phyloP scores from a whole-genome alignment of 23 tunicate genomes.

The Halocynthia roretzi region DNA sequence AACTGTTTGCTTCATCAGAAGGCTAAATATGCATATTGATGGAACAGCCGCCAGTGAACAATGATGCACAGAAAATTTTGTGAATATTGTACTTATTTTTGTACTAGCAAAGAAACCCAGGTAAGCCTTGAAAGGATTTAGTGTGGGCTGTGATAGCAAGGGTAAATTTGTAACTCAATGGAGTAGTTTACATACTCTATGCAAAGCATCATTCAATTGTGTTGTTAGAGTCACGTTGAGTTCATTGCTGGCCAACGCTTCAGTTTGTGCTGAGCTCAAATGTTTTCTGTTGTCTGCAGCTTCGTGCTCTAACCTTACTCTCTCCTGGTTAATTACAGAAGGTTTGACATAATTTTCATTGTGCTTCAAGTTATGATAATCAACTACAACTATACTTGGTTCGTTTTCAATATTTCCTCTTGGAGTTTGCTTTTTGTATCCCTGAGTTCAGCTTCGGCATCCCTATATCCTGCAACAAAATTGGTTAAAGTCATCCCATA shows the following conservation, averaged over 20 bases:
- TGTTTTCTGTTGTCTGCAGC: constrained; percentile 27
- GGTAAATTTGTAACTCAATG: too few relatives aligned
- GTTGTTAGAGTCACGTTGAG: constrained; percentile 44
- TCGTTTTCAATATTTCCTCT: constrained; percentile 43
- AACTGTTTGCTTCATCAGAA: too few relatives aligned
- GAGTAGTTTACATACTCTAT: background rate
- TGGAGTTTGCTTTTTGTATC: constrained; percentile 40
- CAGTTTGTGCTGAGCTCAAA: constrained; percentile 38
- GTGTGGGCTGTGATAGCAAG: too few relatives aligned
- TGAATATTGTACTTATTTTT: too few relatives aligned
- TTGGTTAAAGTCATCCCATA: background rate
- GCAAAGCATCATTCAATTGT: constrained; percentile 45
- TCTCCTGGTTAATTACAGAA: constrained; percentile 11
- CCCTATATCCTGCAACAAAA: constrained; percentile 34
- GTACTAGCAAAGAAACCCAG: too few relatives aligned
- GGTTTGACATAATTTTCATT: background rate
- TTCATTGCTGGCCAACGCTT: constrained; percentile 44
- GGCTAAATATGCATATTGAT: too few relatives aligned
- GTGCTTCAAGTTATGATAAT: background rate
- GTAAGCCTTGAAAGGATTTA: too few relatives aligned
- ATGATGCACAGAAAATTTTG: too few relatives aligned
- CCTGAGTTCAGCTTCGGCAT: constrained; percentile 62
- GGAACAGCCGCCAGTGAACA: too few relatives aligned
- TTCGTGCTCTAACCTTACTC: constrained; percentile 51
- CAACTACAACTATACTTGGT: constrained; percentile 13